phyloP scores from a whole-genome alignment of 2,113 vertebrate species.

The Microtus montanus region DNA sequence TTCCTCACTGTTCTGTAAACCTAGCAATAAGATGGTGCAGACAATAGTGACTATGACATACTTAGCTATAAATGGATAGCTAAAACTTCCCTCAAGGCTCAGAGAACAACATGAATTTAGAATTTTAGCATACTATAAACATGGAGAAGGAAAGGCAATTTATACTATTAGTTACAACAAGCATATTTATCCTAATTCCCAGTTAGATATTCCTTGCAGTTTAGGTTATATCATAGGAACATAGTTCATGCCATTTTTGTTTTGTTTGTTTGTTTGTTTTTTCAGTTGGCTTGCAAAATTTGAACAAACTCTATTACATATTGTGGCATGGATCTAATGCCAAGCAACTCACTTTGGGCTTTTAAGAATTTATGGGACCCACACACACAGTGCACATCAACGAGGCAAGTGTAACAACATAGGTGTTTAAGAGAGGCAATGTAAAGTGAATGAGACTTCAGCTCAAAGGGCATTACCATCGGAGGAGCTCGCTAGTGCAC shows the following conservation, averaged over 20 bases:
- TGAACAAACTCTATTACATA: neutral
- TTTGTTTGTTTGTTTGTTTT: neutral
- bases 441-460: neutral
- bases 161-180: neutral
- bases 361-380: neutral
- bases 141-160: neutral
- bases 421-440: neutral
- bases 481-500: neutral
- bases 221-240: neutral
- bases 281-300: neutral
- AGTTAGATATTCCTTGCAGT: neutral
- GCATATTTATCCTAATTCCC: neutral
- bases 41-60: neutral
- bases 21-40: too few species aligned
- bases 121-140: neutral
- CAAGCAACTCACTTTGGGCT: neutral
- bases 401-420: neutral
- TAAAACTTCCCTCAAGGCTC: neutral
- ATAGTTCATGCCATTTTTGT: neutral
- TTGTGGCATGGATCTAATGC: neutral
- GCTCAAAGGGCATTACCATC: neutral
- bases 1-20: neutral
- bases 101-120: neutral
- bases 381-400: neutral
- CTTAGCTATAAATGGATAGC: neutral